phyloP scores from a whole-genome alignment of 2,113 vertebrate species.

The Meriones unguiculatus region DNA sequence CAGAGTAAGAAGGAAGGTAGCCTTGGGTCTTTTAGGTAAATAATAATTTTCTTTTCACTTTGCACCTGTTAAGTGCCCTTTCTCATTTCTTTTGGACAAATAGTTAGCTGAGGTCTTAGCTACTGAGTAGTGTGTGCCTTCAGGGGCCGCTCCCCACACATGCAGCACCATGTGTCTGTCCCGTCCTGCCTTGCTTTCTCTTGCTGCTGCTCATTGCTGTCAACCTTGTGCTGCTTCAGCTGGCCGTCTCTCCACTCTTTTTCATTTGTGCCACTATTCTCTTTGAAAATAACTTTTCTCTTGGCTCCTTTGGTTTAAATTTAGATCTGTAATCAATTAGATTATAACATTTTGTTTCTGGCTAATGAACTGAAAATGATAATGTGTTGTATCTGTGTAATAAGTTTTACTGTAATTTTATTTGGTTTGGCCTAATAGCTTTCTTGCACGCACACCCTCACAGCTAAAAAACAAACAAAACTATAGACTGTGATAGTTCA shows the following conservation, averaged over 20 bases:
- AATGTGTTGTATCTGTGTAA: background rate
- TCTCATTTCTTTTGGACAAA: background rate
- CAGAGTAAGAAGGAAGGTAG: background rate
- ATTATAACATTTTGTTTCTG: background rate
- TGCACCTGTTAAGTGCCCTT: background rate
- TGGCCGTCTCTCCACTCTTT: background rate
- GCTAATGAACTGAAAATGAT: slow-evolving; percentile 2
- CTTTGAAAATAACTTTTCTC: slow-evolving; percentile 17
- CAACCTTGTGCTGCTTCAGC: slow-evolving; percentile 19
- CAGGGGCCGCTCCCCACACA: background rate
- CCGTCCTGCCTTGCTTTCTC: background rate
- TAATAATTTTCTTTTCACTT: background rate
- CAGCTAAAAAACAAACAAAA: background rate
- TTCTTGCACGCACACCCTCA: background rate
- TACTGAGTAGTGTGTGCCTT: background rate
- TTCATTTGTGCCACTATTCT: background rate
- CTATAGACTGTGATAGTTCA: background rate
- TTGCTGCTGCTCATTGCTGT: background rate
- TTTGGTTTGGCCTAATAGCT: background rate
- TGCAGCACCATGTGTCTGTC: background rate
- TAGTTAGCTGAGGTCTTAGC: background rate
- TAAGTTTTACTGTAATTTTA: background rate
- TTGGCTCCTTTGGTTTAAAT: slow-evolving; percentile 1
- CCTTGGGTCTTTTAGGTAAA: slow-evolving; percentile 1
- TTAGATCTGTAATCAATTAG: slow-evolving; percentile 8